Evolutionary conservation across 53 echinoderm and acorn worm species (phyloP).

Genomic region (Antedon mediterranea): DNA sequence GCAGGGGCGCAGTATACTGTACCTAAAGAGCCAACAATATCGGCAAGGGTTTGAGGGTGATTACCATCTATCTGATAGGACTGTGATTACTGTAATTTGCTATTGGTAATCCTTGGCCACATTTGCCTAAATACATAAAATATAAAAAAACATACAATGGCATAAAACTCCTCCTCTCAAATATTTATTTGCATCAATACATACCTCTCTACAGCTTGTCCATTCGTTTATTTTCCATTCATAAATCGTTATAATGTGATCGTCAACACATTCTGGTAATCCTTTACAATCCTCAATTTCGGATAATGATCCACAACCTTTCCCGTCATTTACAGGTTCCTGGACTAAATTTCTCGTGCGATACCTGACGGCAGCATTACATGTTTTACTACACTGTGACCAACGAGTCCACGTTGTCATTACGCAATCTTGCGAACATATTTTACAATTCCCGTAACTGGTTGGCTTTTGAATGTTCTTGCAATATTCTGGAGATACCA

Average conservation of each 20-base stretch:
- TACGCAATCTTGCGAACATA: conserved; percentile 69
- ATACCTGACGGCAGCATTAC: conserved; percentile 33
- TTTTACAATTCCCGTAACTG: conserved; percentile 16
- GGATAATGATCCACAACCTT: conserved; percentile 52
- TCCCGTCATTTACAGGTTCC: conserved; percentile 36
- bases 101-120: too few species aligned
- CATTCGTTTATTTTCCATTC: conserved; percentile 83
- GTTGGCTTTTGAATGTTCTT: conserved; percentile 2
- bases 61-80: too few species aligned
- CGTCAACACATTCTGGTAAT: conserved; percentile 40
- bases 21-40: too few species aligned
- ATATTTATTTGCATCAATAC: neutral
- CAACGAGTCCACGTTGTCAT: conserved; percentile 50
- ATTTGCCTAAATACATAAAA: too few species aligned
- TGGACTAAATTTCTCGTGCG: conserved; percentile 50
- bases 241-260: conserved; percentile 31
- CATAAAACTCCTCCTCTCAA: too few species aligned
- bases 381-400: conserved; percentile 65
- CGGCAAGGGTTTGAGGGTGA: too few species aligned
- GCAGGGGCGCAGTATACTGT: too few species aligned
- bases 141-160: too few species aligned
- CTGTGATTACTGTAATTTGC: too few species aligned
- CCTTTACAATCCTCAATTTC: conserved; percentile 28
- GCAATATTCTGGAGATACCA: conserved; percentile 42
- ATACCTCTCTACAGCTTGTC: conserved; percentile 91